Evolutionary conservation across 2,113 vertebrate species (phyloP).

Genomic region (Microtus montanus): DNA sequence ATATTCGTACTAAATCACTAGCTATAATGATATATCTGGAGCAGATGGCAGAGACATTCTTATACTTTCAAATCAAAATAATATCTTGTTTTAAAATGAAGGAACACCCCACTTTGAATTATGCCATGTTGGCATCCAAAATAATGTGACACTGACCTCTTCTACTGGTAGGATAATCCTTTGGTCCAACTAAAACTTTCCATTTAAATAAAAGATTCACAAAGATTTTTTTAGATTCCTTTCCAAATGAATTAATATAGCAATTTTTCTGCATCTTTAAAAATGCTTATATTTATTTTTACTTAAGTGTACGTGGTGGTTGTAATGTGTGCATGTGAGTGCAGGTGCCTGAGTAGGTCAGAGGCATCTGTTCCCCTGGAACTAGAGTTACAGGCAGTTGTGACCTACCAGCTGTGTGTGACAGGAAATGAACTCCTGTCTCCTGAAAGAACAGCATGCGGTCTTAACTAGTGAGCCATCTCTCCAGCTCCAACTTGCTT

Average conservation of each 20-base stretch:
- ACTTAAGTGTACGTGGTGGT: background rate
- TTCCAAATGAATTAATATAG: background rate
- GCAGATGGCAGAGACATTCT: constrained; percentile 64
- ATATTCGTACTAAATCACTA: constrained; percentile 58
- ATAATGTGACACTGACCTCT: background rate
- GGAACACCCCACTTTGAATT: constrained; percentile 8
- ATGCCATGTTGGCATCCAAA: background rate
- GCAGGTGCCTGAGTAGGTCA: no score
- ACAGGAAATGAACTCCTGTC: background rate
- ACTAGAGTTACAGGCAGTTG: background rate
- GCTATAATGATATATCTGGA: constrained; percentile 64
- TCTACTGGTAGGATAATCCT: background rate
- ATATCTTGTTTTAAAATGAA: constrained; percentile 69
- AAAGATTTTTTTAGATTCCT: background rate
- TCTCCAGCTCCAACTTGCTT: background rate
- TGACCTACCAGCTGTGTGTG: background rate
- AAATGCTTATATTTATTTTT: background rate
- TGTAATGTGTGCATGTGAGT: no score
- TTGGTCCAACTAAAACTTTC: background rate
- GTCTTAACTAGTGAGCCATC: background rate
- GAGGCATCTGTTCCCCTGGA: background rate
- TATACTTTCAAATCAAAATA: constrained; percentile 46
- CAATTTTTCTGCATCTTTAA: background rate
- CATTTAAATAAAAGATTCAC: background rate
- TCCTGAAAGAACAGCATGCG: background rate